Conservation (phyloP, 2,113 vertebrate genomes). For the Spea multiplicata region DNA sequence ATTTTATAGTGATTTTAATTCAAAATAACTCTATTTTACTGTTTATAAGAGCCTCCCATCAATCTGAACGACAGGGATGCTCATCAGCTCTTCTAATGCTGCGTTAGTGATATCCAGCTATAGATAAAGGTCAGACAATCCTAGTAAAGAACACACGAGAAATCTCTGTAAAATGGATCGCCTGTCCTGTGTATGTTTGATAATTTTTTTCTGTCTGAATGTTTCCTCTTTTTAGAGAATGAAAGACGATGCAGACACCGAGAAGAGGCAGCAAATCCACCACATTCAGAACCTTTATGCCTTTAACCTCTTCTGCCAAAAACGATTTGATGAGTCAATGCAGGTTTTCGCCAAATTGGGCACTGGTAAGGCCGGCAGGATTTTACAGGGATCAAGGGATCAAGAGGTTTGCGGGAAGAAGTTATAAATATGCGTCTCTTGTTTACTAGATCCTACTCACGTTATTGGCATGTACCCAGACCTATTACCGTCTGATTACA, state of each 20-base stretch:
- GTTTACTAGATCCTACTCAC: conserved; percentile 86
- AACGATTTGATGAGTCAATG: conserved; percentile 98
- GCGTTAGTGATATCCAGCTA: too few species aligned
- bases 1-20: too few species aligned
- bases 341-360: conserved; percentile 96
- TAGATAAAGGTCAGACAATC: too few species aligned
- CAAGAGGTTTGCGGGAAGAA: not conserved
- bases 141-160: too few species aligned
- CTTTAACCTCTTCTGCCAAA: conserved; percentile 98
- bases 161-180: too few species aligned
- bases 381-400: not conserved
- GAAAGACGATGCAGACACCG: conserved; percentile 94
- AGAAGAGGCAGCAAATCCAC: conserved; percentile 94
- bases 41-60: too few species aligned
- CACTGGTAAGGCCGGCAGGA: conserved; percentile 89
- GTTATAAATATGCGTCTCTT: not conserved
- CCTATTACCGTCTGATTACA: conserved; percentile 90
- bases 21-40: too few species aligned
- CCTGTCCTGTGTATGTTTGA: too few species aligned
- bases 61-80: too few species aligned
- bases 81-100: too few species aligned
- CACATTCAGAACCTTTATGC: conserved; percentile 98
- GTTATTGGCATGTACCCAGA: conserved; percentile 98
- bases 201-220: not conserved
- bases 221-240: conserved; percentile 75